Percentiles rank a stretch among this genome's conserved stretches.
These are phyloP conservation scores for Ormia ochracea DNA, from an alignment of 2,888 invertebrate species.

Conservation along the genomic window DNA sequence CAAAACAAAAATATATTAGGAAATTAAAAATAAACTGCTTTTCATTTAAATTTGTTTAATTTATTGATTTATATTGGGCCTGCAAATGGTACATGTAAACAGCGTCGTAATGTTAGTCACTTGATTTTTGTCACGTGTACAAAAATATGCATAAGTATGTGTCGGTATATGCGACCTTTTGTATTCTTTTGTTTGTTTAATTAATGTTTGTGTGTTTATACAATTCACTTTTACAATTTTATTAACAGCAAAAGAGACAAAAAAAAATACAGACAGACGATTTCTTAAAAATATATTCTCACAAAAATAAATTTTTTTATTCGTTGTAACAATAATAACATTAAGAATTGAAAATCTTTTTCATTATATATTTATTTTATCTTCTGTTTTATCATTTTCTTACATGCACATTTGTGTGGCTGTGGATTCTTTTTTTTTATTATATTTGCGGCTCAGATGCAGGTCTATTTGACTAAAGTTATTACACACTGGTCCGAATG, in stretches of 20 bases:
- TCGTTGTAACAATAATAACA: slow-evolving; percentile 55
- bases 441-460: slow-evolving; percentile 37
- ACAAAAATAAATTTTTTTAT: neutral
- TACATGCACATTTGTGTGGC: neutral
- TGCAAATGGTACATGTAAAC: no score
- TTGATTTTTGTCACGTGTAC: slow-evolving; percentile 42
- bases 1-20: neutral
- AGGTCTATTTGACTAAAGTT: slow-evolving; percentile 20
- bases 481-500: no score
- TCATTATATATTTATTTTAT: slow-evolving; percentile 32
- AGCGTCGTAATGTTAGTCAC: slow-evolving; percentile 41
- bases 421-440: neutral
- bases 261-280: slow-evolving; percentile 19
- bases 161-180: no score
- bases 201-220: slow-evolving; percentile 10
- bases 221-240: neutral
- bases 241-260: slow-evolving; percentile 25
- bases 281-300: no score
- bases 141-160: no score
- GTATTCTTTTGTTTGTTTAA: slow-evolving; percentile 10
- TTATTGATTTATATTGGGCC: no score
- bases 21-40: neutral
- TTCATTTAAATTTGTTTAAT: slow-evolving; percentile 8
- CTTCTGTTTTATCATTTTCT: slow-evolving; percentile 32
- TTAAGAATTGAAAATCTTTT: slow-evolving; percentile 52